phyloP scores from a whole-genome alignment of 2,113 vertebrate species.

The Trematocara unimaculatum region DNA sequence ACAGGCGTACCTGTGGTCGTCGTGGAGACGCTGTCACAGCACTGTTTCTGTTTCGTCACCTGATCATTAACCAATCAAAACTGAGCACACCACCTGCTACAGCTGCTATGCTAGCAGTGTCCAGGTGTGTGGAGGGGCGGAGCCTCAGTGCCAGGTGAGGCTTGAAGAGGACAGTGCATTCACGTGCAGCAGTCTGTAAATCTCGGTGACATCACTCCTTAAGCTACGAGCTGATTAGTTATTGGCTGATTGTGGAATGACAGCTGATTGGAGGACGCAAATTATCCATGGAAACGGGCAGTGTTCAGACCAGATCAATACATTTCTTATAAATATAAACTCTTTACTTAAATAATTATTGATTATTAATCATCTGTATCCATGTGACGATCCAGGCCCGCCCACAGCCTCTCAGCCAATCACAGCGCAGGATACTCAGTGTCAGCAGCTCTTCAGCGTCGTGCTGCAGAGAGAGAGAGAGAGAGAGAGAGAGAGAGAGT shows the following conservation, averaged over 20 bases:
- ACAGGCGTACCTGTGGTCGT: neutral
- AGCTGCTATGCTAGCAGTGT: neutral
- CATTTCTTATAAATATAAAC: conserved; percentile 78
- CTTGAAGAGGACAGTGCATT: neutral
- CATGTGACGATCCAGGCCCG: conserved; percentile 10
- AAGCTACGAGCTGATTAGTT: neutral
- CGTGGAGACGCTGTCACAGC: neutral
- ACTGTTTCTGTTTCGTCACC: neutral
- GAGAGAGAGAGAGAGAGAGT: conserved; percentile 55
- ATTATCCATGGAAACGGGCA: neutral
- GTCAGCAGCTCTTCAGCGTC: conserved; percentile 84
- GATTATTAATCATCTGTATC: conserved; percentile 56
- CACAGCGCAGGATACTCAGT: conserved; percentile 44
- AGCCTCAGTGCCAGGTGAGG: neutral
- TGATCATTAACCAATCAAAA: neutral
- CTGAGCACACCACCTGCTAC: neutral
- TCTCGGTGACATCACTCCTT: neutral
- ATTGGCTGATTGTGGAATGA: neutral
- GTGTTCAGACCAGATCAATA: neutral
- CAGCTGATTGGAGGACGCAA: conserved; percentile 32
- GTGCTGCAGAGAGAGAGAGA: conserved; percentile 70
- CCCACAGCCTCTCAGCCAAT: conserved; percentile 6
- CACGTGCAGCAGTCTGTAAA: neutral
- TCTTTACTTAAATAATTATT: conserved; percentile 72
- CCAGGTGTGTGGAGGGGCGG: neutral